Evolutionary conservation across 1,140 invertebrate species (phyloP).

Genomic region (Argopecten irradians): DNA sequence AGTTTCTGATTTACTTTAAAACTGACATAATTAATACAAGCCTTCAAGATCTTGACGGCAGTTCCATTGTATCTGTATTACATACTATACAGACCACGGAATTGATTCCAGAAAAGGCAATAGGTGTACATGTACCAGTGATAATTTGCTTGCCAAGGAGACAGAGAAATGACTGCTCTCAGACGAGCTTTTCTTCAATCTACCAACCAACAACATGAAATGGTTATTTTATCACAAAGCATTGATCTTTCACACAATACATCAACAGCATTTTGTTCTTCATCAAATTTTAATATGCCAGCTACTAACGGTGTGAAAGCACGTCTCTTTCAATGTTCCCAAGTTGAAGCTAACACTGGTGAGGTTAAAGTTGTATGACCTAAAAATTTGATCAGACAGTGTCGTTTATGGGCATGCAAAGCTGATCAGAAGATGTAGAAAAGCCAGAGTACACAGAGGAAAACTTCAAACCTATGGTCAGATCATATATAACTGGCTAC

Average conservation of each 20-base stretch:
- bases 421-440: too few species aligned
- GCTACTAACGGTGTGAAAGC: background rate
- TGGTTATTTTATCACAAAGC: background rate
- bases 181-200: background rate
- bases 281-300: background rate
- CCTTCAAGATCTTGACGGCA: background rate
- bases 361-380: too few species aligned
- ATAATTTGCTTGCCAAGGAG: background rate
- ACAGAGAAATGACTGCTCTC: background rate
- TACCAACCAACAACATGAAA: background rate
- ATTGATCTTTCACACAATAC: background rate
- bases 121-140: background rate
- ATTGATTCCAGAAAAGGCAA: background rate
- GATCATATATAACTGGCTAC: too few species aligned
- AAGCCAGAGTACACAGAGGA: too few species aligned
- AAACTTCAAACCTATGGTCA: too few species aligned
- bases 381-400: too few species aligned
- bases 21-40: too few species aligned
- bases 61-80: background rate
- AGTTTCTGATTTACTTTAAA: too few species aligned
- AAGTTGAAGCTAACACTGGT: too few species aligned
- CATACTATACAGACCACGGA: background rate
- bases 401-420: too few species aligned
- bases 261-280: background rate
- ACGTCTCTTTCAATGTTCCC: too few species aligned